phyloP scores from a whole-genome alignment of 92 coral and sea anemone genomes.

The Epizoanthus rinbou region DNA sequence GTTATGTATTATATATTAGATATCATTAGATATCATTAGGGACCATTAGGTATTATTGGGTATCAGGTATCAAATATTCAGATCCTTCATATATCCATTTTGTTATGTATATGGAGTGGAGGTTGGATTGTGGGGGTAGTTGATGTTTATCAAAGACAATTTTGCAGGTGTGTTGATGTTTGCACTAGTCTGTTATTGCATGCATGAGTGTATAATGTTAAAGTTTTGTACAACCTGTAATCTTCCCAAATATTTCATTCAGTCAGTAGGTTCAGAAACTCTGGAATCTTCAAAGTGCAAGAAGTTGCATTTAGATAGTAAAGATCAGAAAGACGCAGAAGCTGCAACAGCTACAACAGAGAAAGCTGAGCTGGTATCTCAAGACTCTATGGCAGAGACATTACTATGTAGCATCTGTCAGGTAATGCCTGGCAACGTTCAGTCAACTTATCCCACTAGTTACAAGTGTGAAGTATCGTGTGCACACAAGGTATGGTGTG shows the following conservation, averaged over 20 bases:
- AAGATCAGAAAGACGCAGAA: background rate
- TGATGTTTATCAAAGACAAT: too few relatives aligned
- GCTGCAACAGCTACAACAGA: conserved; percentile 15
- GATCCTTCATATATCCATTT: too few relatives aligned
- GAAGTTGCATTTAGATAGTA: conserved; percentile 21
- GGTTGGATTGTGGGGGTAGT: too few relatives aligned
- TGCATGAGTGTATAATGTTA: background rate
- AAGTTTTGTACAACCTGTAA: background rate
- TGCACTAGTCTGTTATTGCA: background rate
- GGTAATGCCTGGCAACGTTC: conserved; percentile 36
- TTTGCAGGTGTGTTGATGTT: too few relatives aligned
- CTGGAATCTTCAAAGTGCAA: conserved; percentile 24
- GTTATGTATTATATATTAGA: too few relatives aligned
- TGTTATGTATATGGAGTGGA: too few relatives aligned
- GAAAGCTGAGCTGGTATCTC: conserved; percentile 45
- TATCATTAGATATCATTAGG: too few relatives aligned
- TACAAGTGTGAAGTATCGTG: background rate
- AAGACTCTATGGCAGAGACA: conserved; percentile 78
- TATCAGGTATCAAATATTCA: too few relatives aligned
- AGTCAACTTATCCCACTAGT: background rate
- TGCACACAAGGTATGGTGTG: too few relatives aligned
- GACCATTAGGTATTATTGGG: too few relatives aligned
- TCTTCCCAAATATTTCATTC: background rate
- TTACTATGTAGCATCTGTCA: conserved; percentile 86
- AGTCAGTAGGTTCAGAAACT: conserved; percentile 36